Evolutionary conservation across 2,888 invertebrate species (phyloP).

Genomic region (Oegoconia quadripuncta): DNA sequence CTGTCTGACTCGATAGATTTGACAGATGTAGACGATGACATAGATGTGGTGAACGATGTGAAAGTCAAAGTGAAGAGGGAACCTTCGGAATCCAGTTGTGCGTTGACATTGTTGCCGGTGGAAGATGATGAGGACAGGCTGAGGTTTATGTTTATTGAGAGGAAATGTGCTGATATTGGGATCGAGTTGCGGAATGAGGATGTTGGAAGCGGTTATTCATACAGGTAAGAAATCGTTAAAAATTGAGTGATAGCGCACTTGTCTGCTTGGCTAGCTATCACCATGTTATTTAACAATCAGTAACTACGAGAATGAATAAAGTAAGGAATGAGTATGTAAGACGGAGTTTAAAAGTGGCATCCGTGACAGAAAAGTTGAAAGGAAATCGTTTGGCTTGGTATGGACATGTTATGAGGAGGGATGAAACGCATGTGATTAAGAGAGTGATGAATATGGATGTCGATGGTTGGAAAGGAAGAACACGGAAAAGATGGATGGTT

Average conservation of each 20-base stretch:
- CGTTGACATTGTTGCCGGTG: constrained; percentile 45
- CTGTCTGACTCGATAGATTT: constrained; percentile 31
- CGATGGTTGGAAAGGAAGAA: too few species aligned
- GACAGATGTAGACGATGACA: constrained; percentile 56
- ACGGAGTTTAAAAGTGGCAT: too few species aligned
- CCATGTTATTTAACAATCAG: not conserved
- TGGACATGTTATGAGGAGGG: too few species aligned
- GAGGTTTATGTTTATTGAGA: constrained; percentile 55
- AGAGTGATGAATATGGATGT: too few species aligned
- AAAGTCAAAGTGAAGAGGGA: constrained; percentile 31
- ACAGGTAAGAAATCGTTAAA: too few species aligned
- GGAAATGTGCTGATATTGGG: constrained; percentile 58
- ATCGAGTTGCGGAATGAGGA: constrained; percentile 64
- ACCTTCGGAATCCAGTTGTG: constrained; percentile 14
- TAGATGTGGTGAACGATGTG: constrained; percentile 43
- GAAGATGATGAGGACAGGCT: constrained; percentile 46
- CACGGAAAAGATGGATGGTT: too few species aligned
- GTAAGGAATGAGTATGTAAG: too few species aligned
- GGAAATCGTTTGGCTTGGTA: too few species aligned
- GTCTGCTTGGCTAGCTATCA: not conserved
- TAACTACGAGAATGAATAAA: too few species aligned
- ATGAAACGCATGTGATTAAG: too few species aligned
- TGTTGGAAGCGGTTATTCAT: constrained; percentile 58
- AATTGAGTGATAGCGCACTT: constrained; percentile 6
- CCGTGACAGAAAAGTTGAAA: too few species aligned